Base-by-base conservation (phyloP, 1,140 invertebrate species). In the Samia ricini region DNA sequence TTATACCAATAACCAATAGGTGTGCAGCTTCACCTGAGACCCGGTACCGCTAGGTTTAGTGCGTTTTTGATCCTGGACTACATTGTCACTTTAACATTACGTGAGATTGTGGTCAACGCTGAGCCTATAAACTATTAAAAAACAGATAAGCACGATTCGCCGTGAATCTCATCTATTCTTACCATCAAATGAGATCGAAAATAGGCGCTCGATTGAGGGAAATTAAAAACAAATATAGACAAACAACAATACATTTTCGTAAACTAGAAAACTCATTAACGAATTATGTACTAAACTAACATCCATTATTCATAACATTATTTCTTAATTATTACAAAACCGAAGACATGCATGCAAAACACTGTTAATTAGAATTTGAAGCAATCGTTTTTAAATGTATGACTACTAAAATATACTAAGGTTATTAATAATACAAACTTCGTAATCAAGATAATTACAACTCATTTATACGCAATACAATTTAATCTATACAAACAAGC, bases 401-500 rank as follows among this genome's bases (percentile, higher is more conserved):
- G 51, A 52, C 12, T 52, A 48, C 12, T 48, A 15, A 15, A 48
- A n/a, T 48, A 22, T 50, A 50, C n/a, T 18, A 50, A 52, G 4
- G 22, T 52, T 23, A 12, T 10, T 15, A 48, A 48, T 48, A 48
- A 15, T 48, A 48, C 36, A 15, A 36, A 36, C 20, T 18, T 21
- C n/a, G 26, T 57, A 58, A 58, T 20, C 21, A 60, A 6, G 49
- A 7, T 29, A 51, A 51, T 60, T 60, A 60, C n/a, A n/a, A 26
- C 19, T 33, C 49, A 60, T 60, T 51, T 26, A 51, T 51, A 57
- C 24, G 24, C 56, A 29, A 57, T 57, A 57, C 56, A 57, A 57
- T 29, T 33, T 68, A 63, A 70, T 70, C 58, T 56, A 33, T 57
- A 66, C 60, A 63, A 74, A 66, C 66, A 70, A 55, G 54, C 55